Conservation (phyloP, 2,113 vertebrate genomes). For the Clarias gariepinus region DNA sequence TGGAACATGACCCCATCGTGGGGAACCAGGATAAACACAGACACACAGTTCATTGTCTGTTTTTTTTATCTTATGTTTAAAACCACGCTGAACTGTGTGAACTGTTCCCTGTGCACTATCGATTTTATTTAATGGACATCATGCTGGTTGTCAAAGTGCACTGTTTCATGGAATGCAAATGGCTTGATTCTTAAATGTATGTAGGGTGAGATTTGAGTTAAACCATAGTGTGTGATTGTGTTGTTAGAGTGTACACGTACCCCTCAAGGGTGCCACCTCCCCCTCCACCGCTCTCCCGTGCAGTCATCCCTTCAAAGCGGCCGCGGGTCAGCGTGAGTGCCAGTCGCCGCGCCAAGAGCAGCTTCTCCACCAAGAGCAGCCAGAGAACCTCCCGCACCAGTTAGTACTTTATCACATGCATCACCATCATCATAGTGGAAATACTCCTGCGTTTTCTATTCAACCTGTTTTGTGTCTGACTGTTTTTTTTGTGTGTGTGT, state of each 20-base stretch:
- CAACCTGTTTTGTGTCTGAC: background rate
- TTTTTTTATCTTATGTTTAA: background rate
- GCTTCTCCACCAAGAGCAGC: slow-evolving; percentile 84
- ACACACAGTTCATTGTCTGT: background rate
- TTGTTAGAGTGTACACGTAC: slow-evolving; percentile 81
- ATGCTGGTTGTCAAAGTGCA: background rate
- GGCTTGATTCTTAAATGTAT: background rate
- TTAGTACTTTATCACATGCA: slow-evolving; percentile 45
- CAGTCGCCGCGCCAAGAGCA: slow-evolving; percentile 80
- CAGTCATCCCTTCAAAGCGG: slow-evolving; percentile 82
- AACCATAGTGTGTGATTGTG: background rate
- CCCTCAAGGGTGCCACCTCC: slow-evolving; percentile 78
- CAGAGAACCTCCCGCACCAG: slow-evolving; percentile 78
- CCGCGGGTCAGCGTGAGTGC: slow-evolving; percentile 81
- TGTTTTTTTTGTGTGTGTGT: background rate
- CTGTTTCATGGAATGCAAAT: background rate
- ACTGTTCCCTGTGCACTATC: background rate
- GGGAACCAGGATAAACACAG: background rate
- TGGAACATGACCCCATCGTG: background rate
- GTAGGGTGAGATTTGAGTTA: background rate
- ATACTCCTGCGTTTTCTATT: background rate
- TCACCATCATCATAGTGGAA: background rate
- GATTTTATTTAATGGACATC: background rate
- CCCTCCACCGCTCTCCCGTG: slow-evolving; percentile 79
- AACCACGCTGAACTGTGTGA: background rate